Evolutionary conservation across 2,888 invertebrate genomes (phyloP), one percentile per base, ranked within the genome.

Genomic region (Cetonia aurata): DNA sequence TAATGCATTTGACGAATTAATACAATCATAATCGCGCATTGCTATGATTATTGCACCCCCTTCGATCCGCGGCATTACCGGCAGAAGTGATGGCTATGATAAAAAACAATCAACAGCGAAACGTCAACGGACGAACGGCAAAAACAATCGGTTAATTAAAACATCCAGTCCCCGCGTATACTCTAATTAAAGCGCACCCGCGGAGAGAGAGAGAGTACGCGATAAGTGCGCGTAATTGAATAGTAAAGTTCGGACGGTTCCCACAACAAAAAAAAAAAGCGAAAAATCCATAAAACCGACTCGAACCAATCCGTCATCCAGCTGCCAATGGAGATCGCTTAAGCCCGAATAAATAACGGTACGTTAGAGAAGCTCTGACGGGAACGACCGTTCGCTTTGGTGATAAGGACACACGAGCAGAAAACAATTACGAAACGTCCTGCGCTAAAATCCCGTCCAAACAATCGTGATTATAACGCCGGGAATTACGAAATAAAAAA

Each of bases 141-240:
- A 62, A 15, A 48, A 50, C 33, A 10, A 37, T 13, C 17, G 41
- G 42, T 41, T 62, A 62, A 62, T 62, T 62, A 62, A 62, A 62
- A 48, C 37, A 15, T 33, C 33, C 48, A 8, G 8, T 10, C 50
- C 62, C 62, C 48, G 46, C 37, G 37, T 37, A 10, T 1, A 33
- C 62, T 15, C 15, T 62, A 62, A 62, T 62, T 62, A 62, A 50
- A 62, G 57, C 13, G 13, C 37, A 37, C 37, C 37, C 37, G 37
- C 33, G n/a, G n/a, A n/a, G n/a, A n/a, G n/a, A n/a, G 4, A 25
- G 25, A 9, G 50, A 62, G 31, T 25, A 50, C 19, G 48, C 50
- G 62, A 62, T 62, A 62, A 62, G 62, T 62, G 37, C 17, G 46
- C 62, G 50, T 62, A 62, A 62, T 62, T 62, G 62, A 62, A 62